These are phyloP conservation scores for Conistra vaccinii DNA, from an alignment of 2,888 invertebrate genomes.

Conservation along the genomic window DNA sequence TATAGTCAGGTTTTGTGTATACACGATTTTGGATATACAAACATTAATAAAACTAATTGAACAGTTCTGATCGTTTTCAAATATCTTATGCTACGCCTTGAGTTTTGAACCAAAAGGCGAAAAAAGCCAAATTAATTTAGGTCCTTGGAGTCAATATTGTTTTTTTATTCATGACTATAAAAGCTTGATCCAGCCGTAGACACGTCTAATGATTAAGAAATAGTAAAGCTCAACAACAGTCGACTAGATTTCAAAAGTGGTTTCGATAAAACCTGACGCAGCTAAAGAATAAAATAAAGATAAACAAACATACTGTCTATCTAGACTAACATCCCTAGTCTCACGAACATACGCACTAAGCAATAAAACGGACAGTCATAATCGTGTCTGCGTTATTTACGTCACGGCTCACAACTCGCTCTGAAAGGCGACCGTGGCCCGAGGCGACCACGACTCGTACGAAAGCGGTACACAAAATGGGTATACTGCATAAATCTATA, in stretches of 20 bases:
- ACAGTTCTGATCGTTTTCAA: neutral
- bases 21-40: neutral
- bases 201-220: neutral
- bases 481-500: conserved; percentile 60
- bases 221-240: neutral
- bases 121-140: neutral
- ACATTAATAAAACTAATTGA: neutral
- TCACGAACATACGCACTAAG: conserved; percentile 49
- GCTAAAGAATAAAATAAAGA: neutral
- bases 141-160: neutral
- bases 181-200: neutral
- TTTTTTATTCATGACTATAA: neutral
- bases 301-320: neutral
- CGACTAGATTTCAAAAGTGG: neutral
- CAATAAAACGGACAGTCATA: conserved; percentile 62
- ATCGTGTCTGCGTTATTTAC: conserved; percentile 75
- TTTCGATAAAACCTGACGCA: neutral
- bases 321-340: conserved; percentile 14
- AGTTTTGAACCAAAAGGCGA: neutral
- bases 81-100: neutral
- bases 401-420: conserved; percentile 67
- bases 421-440: conserved; percentile 79
- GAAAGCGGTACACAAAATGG: conserved; percentile 73
- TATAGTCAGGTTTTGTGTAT: too few relatives aligned
- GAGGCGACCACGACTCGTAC: conserved; percentile 80